Evolutionary conservation across 2,113 vertebrate genomes (phyloP).

Genomic region (Colaptes auratus): DNA sequence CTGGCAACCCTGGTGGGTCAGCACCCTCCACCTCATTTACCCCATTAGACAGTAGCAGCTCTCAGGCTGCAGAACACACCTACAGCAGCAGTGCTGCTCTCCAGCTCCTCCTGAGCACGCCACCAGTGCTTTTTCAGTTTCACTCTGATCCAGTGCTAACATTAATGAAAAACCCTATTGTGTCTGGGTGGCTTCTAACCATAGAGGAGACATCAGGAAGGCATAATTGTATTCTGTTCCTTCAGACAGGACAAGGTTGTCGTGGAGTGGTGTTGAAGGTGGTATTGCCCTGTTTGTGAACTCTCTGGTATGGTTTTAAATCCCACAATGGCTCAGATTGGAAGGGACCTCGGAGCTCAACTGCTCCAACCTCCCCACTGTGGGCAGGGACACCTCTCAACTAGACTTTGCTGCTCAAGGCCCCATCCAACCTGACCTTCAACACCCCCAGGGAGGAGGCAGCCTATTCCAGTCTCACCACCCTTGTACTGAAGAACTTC

Average conservation of each 20-base stretch:
- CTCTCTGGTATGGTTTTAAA: neutral
- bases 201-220: neutral
- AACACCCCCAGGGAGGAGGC: no score
- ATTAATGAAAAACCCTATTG: conserved; percentile 38
- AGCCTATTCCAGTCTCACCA: no score
- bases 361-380: no score
- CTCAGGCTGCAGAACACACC: neutral
- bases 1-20: neutral
- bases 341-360: no score
- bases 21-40: neutral
- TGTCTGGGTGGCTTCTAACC: neutral
- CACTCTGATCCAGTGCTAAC: neutral
- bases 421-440: no score
- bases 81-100: neutral
- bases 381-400: no score
- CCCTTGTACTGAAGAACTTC: no score
- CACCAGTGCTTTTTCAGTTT: conserved; percentile 34
- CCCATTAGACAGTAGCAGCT: neutral
- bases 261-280: neutral
- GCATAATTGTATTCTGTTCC: neutral
- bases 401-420: no score
- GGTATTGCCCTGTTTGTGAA: neutral
- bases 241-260: neutral
- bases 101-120: neutral
- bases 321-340: no score